Evolutionary conservation across 92 coral and sea anemone genomes (phyloP).

Genomic region (Scolanthus callimorphus): DNA sequence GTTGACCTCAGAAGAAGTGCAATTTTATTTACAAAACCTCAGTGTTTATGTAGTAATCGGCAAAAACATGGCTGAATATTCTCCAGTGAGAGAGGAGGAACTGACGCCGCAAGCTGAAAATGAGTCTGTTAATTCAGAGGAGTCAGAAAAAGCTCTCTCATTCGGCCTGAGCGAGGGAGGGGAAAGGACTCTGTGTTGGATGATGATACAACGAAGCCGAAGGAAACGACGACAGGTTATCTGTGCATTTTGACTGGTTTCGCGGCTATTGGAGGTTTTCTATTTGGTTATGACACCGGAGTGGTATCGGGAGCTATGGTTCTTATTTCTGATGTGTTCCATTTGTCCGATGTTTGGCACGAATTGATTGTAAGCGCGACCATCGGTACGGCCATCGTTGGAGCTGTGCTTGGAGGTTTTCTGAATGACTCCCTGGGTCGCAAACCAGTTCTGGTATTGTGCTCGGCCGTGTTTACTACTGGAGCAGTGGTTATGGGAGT

Average conservation of each 20-base stretch:
- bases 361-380: slow-evolving; percentile 85
- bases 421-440: slow-evolving; percentile 70
- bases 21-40: no score
- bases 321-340: slow-evolving; percentile 60
- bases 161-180: no score
- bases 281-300: slow-evolving; percentile 97
- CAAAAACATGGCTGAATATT: not conserved
- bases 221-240: slow-evolving; percentile 19
- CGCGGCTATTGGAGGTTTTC: slow-evolving; percentile 92
- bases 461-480: slow-evolving; percentile 67
- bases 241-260: slow-evolving; percentile 66
- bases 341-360: slow-evolving; percentile 65
- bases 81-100: not conserved
- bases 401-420: slow-evolving; percentile 72
- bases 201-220: no score
- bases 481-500: slow-evolving; percentile 87
- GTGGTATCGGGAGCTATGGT: slow-evolving; percentile 95
- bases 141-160: no score
- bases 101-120: not conserved
- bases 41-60: no score
- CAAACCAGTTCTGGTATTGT: slow-evolving; percentile 60
- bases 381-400: slow-evolving; percentile 77
- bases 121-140: not conserved
- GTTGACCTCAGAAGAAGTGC: no score
- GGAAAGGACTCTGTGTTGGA: no score